phyloP scores from a whole-genome alignment of 2,113 vertebrate species.

The Solea senegalensis region DNA sequence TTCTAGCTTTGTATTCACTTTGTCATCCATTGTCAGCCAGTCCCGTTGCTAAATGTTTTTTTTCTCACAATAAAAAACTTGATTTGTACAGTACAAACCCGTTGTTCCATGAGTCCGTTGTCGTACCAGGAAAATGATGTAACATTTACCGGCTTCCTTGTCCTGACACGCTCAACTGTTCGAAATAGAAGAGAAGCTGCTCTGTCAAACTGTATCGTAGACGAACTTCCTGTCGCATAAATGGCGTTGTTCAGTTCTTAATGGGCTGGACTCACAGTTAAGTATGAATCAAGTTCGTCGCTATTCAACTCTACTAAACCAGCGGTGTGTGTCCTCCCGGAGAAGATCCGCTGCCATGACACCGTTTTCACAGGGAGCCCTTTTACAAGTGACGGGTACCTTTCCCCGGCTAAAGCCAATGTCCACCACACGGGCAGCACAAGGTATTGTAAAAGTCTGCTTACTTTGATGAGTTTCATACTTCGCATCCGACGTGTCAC shows the following conservation, averaged over 20 bases:
- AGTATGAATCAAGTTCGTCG: slow-evolving; percentile 69
- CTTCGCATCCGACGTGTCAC: too few relatives aligned
- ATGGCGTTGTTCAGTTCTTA: not conserved
- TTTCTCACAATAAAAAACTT: too few relatives aligned
- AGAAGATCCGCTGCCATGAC: not conserved
- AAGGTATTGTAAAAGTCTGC: too few relatives aligned
- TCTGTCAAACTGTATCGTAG: not conserved
- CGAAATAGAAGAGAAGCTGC: not conserved
- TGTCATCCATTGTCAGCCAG: too few relatives aligned
- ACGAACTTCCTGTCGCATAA: too few relatives aligned
- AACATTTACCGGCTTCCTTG: slow-evolving; percentile 46
- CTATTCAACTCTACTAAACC: slow-evolving; percentile 57
- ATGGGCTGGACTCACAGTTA: not conserved
- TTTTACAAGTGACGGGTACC: too few relatives aligned
- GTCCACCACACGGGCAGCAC: too few relatives aligned
- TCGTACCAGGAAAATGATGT: slow-evolving; percentile 24
- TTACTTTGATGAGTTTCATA: too few relatives aligned
- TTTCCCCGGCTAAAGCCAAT: too few relatives aligned
- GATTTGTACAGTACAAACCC: not conserved
- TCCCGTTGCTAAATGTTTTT: too few relatives aligned
- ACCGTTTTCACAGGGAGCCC: not conserved
- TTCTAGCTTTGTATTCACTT: too few relatives aligned
- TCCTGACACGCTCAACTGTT: not conserved
- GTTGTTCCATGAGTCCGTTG: slow-evolving; percentile 17
- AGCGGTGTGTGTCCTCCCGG: slow-evolving; percentile 43